Conservation (phyloP, 2,888 invertebrate genomes). For the Trisateles emortualis region DNA sequence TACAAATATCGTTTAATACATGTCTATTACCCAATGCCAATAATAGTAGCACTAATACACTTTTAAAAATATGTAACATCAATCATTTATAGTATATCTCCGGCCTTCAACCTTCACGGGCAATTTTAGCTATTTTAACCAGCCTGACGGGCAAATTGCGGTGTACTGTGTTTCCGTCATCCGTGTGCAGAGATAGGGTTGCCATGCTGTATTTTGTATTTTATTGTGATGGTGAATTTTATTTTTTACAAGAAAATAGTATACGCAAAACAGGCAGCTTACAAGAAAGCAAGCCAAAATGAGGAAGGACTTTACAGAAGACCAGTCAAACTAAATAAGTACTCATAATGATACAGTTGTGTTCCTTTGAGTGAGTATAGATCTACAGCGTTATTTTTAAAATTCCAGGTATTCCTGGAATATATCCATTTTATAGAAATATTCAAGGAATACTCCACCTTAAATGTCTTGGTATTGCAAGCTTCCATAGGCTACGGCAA, state of each 20-base stretch:
- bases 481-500: no score
- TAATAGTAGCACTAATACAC: slow-evolving; percentile 20
- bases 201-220: neutral
- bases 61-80: slow-evolving; percentile 31
- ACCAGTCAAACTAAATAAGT: no score
- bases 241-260: neutral
- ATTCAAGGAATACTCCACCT: no score
- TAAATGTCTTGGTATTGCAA: no score
- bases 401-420: no score
- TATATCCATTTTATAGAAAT: no score
- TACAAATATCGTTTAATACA: slow-evolving; percentile 5
- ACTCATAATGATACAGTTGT: no score
- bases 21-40: slow-evolving; percentile 10
- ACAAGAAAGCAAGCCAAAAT: no score
- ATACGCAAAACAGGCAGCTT: no score
- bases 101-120: slow-evolving; percentile 29
- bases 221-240: neutral
- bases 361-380: no score
- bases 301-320: no score
- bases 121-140: slow-evolving; percentile 38
- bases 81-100: slow-evolving; percentile 34
- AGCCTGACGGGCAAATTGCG: slow-evolving; percentile 28
- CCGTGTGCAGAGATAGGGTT: slow-evolving; percentile 13
- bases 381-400: no score
- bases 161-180: slow-evolving; percentile 29